Evolutionary conservation across 2,113 vertebrate genomes (phyloP).

Genomic region (Geococcyx californianus): DNA sequence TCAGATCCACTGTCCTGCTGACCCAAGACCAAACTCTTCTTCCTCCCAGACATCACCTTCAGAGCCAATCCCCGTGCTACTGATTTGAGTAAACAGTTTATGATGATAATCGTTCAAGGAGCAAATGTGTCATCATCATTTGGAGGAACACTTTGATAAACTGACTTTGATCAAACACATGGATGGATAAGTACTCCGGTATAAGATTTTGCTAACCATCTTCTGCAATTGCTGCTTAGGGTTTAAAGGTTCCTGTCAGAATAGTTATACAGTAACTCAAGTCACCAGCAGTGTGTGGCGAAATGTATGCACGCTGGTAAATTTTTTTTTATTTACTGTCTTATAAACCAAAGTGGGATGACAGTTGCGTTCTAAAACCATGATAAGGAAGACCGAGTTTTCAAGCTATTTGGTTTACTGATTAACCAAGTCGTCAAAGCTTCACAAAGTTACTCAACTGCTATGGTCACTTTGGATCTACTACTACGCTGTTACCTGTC

Average conservation of each 20-base stretch:
- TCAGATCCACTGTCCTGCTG: neutral
- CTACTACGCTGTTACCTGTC: neutral
- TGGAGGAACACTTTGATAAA: neutral
- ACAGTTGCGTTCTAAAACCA: neutral
- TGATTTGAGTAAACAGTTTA: neutral
- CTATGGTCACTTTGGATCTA: neutral
- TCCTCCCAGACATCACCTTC: neutral
- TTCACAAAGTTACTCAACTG: neutral
- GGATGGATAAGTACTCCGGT: neutral
- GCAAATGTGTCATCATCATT: neutral
- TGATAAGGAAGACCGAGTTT: neutral
- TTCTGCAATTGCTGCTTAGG: neutral
- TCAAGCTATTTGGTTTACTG: neutral
- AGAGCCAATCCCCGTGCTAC: neutral
- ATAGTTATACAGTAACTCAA: conserved; percentile 55
- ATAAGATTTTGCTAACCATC: neutral
- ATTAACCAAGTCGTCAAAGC: conserved; percentile 38
- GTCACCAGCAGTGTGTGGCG: neutral
- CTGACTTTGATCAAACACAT: neutral
- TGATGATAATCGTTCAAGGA: neutral
- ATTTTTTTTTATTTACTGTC: neutral
- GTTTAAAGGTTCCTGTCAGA: conserved; percentile 57
- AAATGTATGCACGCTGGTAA: neutral
- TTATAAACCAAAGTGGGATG: neutral
- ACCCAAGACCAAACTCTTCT: neutral